A percentile compares a stretch with the other conserved stretches of the same genome.
Conservation (phyloP, 1,140 invertebrate species). For the Brachionus paranguensis region DNA sequence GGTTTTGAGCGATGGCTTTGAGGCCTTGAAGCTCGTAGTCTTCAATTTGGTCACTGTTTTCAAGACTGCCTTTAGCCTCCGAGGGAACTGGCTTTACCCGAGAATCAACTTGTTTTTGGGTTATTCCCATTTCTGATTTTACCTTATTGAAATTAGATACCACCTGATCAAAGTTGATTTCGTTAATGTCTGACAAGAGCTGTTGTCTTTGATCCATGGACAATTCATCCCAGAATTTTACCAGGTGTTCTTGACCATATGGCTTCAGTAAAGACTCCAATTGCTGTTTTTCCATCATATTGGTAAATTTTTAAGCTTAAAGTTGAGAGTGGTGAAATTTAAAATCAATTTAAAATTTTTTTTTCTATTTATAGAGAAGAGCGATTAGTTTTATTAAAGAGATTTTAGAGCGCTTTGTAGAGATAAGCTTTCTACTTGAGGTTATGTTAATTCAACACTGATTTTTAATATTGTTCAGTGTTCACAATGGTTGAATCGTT, state of each 20-base stretch:
- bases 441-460: not conserved
- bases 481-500: not conserved
- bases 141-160: not conserved
- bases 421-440: not conserved
- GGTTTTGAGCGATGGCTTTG: conserved; percentile 66
- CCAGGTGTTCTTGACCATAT: conserved; percentile 31
- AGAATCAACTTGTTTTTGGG: not conserved
- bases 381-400: not conserved
- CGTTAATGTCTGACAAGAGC: not conserved
- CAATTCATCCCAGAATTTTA: conserved; percentile 30
- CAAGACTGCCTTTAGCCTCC: not conserved
- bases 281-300: not conserved
- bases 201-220: not conserved
- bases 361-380: not conserved
- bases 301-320: not conserved
- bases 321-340: not conserved
- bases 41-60: not conserved
- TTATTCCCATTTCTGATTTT: not conserved
- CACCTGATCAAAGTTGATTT: conserved; percentile 15
- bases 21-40: conserved; percentile 56
- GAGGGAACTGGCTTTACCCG: not conserved
- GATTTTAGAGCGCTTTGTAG: not conserved
- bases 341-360: not conserved
- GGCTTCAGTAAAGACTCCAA: not conserved
- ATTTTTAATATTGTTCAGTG: not conserved